Base-by-base conservation (phyloP, 2,888 invertebrate genomes). In the Lutraria lutraria region DNA sequence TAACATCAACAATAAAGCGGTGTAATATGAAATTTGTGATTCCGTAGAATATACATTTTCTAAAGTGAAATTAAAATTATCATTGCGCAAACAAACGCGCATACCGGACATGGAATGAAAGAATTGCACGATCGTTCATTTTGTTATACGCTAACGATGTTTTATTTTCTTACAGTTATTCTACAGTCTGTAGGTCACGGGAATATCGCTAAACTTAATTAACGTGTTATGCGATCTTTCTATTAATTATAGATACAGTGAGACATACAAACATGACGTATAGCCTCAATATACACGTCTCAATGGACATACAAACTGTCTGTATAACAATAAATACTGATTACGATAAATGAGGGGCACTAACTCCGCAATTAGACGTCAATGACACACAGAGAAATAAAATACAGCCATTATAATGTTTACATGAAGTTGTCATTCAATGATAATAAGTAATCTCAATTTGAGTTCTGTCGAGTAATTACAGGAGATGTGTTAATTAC, bases 261-360 rank as follows among this genome's bases (percentile, higher is more conserved):
- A 54, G 34, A 81, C 81, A 52, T 43, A 81, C 53, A 81, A 13
- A 3, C 13, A 81, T 54, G 52, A 81, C 76, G 21, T 76, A 53
- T 81, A 29, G 43, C 34, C 15, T n/a, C 43, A 81, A 81, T 80
- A 80, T 85, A 80, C 80, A 52, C 34, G 54, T 34, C n/a, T 53
- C 85, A 31, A 25, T n/a, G 52, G 85, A 85, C 79, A 76, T 76
- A 85, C 60, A 80, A 80, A 85, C 79, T 80, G 43, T 80, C 29
- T 54, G 31, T 60, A 87, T 72, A 87, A 87, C 82, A 87, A 81
- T 82, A 85, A 88, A 82, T 16, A 85, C 72, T 88, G 81, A 88
- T 85, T 88, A 80, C 82, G 43, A 88, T 82, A 60, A 85, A 82
- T 60, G 81, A 82, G 72, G 85, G 72, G 54, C 81, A 81, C 85